These are phyloP conservation scores for Parascotia fuliginaria DNA, from an alignment of 2,888 invertebrate species.

Conservation along the genomic window DNA sequence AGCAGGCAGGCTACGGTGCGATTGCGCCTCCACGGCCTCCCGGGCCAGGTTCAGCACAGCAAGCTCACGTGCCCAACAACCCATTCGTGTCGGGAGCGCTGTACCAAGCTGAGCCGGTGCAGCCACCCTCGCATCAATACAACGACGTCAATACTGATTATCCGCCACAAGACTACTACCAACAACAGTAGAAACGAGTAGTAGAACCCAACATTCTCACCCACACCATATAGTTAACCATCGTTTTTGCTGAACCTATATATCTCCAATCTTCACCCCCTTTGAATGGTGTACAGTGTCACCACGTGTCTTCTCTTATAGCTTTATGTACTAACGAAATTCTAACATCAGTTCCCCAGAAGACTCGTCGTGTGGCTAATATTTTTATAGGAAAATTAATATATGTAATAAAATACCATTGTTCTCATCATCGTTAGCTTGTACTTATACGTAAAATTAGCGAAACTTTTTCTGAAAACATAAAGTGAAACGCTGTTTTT, in stretches of 20 bases:
- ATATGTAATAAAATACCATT: constrained; percentile 44
- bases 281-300: not conserved
- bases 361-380: constrained; percentile 31
- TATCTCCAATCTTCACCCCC: not conserved
- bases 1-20: constrained; percentile 72
- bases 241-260: not conserved
- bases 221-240: not conserved
- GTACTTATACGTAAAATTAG: constrained; percentile 47
- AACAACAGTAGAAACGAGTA: constrained; percentile 21
- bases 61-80: constrained; percentile 86
- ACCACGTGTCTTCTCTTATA: not conserved
- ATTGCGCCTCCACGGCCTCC: constrained; percentile 71
- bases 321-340: constrained; percentile 3
- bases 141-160: constrained; percentile 69
- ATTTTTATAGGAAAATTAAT: constrained; percentile 48
- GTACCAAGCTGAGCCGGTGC: constrained; percentile 87
- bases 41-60: constrained; percentile 83
- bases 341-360: constrained; percentile 10
- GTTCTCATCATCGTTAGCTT: constrained; percentile 52
- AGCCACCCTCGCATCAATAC: constrained; percentile 87
- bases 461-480: constrained; percentile 7
- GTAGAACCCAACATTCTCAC: constrained; percentile 4
- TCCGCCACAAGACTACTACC: constrained; percentile 17
- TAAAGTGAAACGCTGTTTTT: not conserved
- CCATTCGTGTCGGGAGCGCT: constrained; percentile 87